Evolutionary conservation across 1,140 invertebrate species (phyloP).

Genomic region (Radopholus similis): DNA sequence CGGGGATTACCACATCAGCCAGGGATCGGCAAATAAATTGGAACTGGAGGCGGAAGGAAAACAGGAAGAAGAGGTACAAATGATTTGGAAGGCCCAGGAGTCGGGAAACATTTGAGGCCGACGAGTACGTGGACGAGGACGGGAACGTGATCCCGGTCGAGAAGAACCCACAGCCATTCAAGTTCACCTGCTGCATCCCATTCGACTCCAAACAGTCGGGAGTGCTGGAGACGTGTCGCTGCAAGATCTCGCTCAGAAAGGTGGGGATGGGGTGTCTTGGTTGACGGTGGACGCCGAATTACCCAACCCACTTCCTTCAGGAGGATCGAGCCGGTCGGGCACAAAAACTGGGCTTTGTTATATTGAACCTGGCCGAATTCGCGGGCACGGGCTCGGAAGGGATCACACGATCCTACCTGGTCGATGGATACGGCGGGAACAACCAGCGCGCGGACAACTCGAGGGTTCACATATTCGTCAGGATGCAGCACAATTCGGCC

Average conservation of each 20-base stretch:
- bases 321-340: conserved; percentile 79
- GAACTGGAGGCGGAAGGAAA: neutral
- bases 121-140: neutral
- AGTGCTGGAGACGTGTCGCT: conserved; percentile 81
- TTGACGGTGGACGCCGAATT: neutral
- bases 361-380: conserved; percentile 91
- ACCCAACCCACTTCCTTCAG: conserved; percentile 61
- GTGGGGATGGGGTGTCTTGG: conserved; percentile 66
- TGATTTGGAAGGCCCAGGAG: neutral
- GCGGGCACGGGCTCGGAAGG: conserved; percentile 79
- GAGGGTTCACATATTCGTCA: conserved; percentile 63
- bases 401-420: conserved; percentile 73
- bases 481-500: conserved; percentile 32
- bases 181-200: conserved; percentile 91
- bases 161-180: conserved; percentile 69
- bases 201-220: conserved; percentile 83
- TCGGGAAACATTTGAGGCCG: neutral
- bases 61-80: neutral
- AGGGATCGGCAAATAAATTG: neutral
- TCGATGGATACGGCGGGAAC: conserved; percentile 79
- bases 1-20: neutral
- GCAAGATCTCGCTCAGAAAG: conserved; percentile 88
- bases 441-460: conserved; percentile 86
- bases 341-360: conserved; percentile 92
- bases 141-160: neutral